phyloP scores from a whole-genome alignment of 2,113 vertebrate genomes.

The Siniperca chuatsi region DNA sequence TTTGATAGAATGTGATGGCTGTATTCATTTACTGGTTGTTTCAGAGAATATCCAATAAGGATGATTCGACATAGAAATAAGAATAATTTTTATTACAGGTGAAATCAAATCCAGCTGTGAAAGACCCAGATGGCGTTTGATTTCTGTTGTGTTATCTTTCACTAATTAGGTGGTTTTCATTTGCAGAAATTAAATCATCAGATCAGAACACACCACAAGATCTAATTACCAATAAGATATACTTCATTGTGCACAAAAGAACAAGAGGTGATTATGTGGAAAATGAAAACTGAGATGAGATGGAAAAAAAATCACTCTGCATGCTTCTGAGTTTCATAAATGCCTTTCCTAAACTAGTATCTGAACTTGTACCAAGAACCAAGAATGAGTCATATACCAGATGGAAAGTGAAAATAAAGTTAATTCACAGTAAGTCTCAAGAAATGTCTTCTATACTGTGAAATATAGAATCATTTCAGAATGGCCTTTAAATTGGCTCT shows the following conservation, averaged over 20 bases:
- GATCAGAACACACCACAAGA: background rate
- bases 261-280: background rate
- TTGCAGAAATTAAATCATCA: background rate
- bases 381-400: constrained; percentile 12
- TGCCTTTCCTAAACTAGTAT: background rate
- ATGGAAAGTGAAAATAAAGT: constrained; percentile 17
- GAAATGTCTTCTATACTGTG: background rate
- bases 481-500: constrained; percentile 6
- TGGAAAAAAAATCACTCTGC: constrained; percentile 2
- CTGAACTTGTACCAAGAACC: background rate
- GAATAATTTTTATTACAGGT: background rate
- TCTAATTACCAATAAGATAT: constrained; percentile 1
- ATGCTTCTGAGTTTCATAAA: constrained; percentile 1
- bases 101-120: background rate
- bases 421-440: background rate
- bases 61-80: background rate
- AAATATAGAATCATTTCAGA: constrained; percentile 10
- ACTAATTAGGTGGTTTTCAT: constrained; percentile 6
- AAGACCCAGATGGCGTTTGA: constrained; percentile 3
- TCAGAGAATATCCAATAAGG: background rate
- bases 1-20: background rate
- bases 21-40: background rate
- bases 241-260: constrained; percentile 3
- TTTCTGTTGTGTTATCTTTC: background rate
- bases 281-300: constrained; percentile 2